Conservation (phyloP, 2,113 vertebrate species). For the Psittacus erithacus region DNA sequence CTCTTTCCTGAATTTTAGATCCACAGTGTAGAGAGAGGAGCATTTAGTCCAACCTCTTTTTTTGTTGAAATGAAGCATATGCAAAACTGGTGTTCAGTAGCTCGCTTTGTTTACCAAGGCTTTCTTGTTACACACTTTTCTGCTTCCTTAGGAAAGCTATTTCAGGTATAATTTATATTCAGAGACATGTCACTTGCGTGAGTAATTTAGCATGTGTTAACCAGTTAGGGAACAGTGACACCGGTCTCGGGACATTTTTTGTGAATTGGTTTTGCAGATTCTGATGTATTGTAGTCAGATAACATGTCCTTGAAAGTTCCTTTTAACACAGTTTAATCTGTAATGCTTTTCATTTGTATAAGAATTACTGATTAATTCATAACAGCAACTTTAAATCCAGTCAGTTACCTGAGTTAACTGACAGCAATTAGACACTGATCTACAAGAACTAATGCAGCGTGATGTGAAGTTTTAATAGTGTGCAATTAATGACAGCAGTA, state of each 20-base stretch:
- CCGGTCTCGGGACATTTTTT: not conserved
- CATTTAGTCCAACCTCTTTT: not conserved
- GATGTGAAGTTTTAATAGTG: not conserved
- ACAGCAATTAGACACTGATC: not conserved
- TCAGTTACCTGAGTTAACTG: not conserved
- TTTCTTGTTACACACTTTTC: not conserved
- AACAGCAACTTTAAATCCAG: not conserved
- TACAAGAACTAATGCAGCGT: conserved; percentile 7
- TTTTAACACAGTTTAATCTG: not conserved
- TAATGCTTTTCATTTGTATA: not conserved
- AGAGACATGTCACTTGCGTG: not conserved
- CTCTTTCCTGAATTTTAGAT: not conserved
- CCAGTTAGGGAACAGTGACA: not conserved
- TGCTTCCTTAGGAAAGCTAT: not conserved
- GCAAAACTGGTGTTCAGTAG: not conserved
- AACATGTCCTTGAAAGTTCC: not conserved
- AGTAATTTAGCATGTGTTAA: not conserved
- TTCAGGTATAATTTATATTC: not conserved
- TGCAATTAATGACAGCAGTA: not conserved
- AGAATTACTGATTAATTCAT: not conserved
- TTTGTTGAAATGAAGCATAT: not conserved
- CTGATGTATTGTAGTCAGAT: not conserved
- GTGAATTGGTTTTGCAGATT: not conserved
- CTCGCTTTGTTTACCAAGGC: not conserved
- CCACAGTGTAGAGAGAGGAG: not conserved